Evolutionary conservation across 2,113 vertebrate species (phyloP), one percentile per base, ranked within the genome.

Genomic region (Solea solea): DNA sequence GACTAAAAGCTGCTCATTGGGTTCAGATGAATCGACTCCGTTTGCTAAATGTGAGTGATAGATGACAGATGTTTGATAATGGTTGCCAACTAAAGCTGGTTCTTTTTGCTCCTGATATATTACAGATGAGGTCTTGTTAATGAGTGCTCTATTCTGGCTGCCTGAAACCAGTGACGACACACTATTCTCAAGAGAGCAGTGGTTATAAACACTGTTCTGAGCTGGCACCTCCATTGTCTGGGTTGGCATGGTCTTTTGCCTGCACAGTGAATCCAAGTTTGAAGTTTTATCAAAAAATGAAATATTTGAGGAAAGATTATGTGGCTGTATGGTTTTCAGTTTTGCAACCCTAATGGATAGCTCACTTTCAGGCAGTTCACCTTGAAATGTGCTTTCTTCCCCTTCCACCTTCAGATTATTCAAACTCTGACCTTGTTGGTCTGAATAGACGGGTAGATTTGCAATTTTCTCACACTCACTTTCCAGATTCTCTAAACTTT

Each of bases 401-500:
- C 34, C 42, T 41, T 56, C 16, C 28, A 39, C 14, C 11, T 50
- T 5, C n/a, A 6, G 46, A 34, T 41, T 25, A 21, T 46, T 53
- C 6, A 5, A 8, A 13, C 11, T 63, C 14, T 28, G 45, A 44
- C 81, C 34, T 21, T 52, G 48, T 25, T n/a, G 40, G 34, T 52
- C 42, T 13, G 56, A 46, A 2, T 12, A 34, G 44, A 50, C 12
- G 44, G 66, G n/a, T 44, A 39, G 54, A 40, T 39, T 45, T 46
- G 21, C 21, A 34, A 39, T 5, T 34, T 54, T 78, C 44, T 82
- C 58, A 74, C 59, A 75, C 44, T 85, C 74, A 68, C 46, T 72
- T 65, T 53, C 73, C 44, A 85, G 46, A 12, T 83, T 75, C 74
- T 89, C 80, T 63, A 80, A 62, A 86, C 74, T 83, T 65, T 40